These are phyloP conservation scores for Larimichthys polyactis DNA, from an alignment of 2,113 vertebrate genomes.

Conservation along the genomic window DNA sequence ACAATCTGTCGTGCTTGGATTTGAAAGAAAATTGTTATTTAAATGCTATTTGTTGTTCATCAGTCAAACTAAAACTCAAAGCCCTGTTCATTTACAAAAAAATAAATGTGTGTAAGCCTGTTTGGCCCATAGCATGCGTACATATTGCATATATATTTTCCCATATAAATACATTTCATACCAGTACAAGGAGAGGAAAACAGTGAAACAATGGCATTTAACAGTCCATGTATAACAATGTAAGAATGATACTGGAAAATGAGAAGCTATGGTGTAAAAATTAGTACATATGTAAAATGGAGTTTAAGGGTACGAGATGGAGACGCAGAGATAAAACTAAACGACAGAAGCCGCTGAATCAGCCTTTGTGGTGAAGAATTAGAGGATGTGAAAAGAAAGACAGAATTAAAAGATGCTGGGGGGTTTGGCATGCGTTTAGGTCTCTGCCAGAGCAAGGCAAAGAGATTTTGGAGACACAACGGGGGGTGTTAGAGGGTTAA, in stretches of 20 bases:
- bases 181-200: constrained; percentile 63
- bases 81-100: constrained; percentile 58
- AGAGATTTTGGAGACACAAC: background rate
- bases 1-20: constrained; percentile 57
- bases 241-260: constrained; percentile 27
- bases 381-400: background rate
- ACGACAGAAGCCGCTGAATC: constrained; percentile 15
- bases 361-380: constrained; percentile 16
- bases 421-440: constrained; percentile 56
- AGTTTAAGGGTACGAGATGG: constrained; percentile 19
- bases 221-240: constrained; percentile 55
- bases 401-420: background rate
- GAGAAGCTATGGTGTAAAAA: constrained; percentile 13
- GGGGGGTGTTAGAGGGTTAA: background rate
- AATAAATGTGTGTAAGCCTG: constrained; percentile 38
- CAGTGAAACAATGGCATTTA: constrained; percentile 46
- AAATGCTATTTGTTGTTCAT: constrained; percentile 65
- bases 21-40: constrained; percentile 42
- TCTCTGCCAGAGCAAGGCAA: constrained; percentile 46
- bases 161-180: constrained; percentile 78
- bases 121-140: constrained; percentile 81
- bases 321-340: constrained; percentile 4
- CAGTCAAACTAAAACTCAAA: constrained; percentile 37
- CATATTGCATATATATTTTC: constrained; percentile 80
- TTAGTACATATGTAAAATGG: constrained; percentile 14